phyloP scores from a whole-genome alignment of 2,888 invertebrate species.

The Phymatocera aterrima region DNA sequence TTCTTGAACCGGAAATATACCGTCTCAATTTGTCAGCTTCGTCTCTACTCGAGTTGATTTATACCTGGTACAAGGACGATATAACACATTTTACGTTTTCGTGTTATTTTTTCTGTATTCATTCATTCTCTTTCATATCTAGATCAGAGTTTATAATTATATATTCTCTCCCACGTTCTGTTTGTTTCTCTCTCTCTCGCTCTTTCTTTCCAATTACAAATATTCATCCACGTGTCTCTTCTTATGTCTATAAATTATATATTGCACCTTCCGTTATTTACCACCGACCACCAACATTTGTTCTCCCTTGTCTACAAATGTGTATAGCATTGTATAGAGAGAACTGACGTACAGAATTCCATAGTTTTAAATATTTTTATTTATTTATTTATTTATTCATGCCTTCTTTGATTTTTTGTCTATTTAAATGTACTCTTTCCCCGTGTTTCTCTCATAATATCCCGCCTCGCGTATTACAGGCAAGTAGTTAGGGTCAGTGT shows the following conservation, averaged over 20 bases:
- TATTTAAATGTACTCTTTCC: neutral
- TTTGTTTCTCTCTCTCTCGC: neutral
- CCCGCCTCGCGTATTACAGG: neutral
- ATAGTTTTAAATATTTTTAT: neutral
- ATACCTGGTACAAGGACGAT: too few relatives aligned
- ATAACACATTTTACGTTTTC: too few relatives aligned
- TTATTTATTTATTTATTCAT: neutral
- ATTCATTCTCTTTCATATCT: neutral
- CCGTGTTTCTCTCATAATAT: neutral
- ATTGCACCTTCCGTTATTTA: neutral
- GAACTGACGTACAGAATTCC: neutral
- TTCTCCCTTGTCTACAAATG: neutral
- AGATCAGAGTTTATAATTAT: neutral
- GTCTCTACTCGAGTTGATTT: neutral
- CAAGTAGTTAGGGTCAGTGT: constrained; percentile 42
- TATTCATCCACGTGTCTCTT: neutral
- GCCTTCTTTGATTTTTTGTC: neutral
- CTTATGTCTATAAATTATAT: too few relatives aligned
- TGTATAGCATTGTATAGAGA: neutral
- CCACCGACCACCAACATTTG: neutral
- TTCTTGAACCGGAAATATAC: neutral
- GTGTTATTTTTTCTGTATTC: too few relatives aligned
- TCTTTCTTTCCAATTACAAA: neutral
- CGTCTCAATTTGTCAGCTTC: neutral
- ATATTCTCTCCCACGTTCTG: neutral